Evolutionary conservation across 1,140 invertebrate species (phyloP).

Genomic region (Scaptomyza hsui): DNA sequence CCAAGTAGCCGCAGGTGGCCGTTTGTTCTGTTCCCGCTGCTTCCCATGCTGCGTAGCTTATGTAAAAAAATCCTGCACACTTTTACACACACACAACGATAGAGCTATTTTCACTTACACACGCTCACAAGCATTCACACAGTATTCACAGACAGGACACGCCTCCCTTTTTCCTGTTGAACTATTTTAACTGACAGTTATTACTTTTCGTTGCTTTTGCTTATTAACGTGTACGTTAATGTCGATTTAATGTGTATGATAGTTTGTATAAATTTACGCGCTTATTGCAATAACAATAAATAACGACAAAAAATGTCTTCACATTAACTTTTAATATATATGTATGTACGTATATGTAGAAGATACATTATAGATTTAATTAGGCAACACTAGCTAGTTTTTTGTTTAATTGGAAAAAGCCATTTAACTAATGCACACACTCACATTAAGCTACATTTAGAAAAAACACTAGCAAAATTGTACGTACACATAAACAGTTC

Average conservation of each 20-base stretch:
- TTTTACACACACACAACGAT: neutral
- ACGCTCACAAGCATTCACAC: conserved; percentile 16
- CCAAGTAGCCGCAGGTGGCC: conserved; percentile 70
- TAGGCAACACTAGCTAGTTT: conserved; percentile 66
- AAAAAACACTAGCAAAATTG: conserved; percentile 37
- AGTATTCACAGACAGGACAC: conserved; percentile 24
- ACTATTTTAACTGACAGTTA: conserved; percentile 13
- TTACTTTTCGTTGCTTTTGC: conserved; percentile 15
- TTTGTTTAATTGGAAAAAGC: conserved; percentile 32
- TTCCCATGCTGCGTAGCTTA: conserved; percentile 51
- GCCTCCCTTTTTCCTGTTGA: conserved; percentile 30
- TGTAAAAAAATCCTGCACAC: conserved; percentile 54
- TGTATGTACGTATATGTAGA: conserved; percentile 27
- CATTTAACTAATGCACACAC: conserved; percentile 35
- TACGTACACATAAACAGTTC: conserved; percentile 29
- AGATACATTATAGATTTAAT: conserved; percentile 49
- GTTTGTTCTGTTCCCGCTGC: conserved; percentile 32
- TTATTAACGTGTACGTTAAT: conserved; percentile 7
- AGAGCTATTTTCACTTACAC: neutral
- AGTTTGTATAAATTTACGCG: conserved; percentile 19
- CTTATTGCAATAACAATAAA: conserved; percentile 41
- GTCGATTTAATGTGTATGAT: conserved; percentile 1
- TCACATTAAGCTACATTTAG: conserved; percentile 33
- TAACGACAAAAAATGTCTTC: conserved; percentile 61
- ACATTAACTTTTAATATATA: conserved; percentile 37